phyloP scores from a whole-genome alignment of 2,797 vertebrate species.

The Manis crassicaudata region DNA sequence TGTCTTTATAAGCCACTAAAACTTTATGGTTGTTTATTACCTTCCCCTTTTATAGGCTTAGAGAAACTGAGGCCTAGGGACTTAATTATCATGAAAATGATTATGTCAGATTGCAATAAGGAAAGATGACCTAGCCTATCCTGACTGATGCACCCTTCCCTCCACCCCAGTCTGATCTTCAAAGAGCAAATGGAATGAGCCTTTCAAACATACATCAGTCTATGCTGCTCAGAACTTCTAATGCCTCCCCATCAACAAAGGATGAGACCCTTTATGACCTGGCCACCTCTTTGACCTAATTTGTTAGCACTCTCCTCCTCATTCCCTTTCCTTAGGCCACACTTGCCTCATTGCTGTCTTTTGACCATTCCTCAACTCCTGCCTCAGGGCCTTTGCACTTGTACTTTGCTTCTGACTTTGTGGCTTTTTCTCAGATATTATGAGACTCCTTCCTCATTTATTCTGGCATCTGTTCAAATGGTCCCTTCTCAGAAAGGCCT shows the following conservation, averaged over 20 bases:
- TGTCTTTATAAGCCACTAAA: neutral
- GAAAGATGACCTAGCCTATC: neutral
- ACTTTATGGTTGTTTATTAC: neutral
- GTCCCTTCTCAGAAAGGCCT: neutral
- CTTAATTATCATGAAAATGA: slow-evolving; percentile 64
- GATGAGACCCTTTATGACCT: neutral
- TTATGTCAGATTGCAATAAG: slow-evolving; percentile 48
- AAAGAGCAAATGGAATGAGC: neutral
- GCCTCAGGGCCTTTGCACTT: neutral
- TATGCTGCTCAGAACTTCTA: neutral
- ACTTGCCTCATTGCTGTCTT: neutral
- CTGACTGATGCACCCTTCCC: neutral
- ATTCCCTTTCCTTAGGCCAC: neutral
- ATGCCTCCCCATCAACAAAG: neutral
- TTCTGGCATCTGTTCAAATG: neutral
- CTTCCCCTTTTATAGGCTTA: slow-evolving; percentile 51
- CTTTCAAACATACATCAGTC: neutral
- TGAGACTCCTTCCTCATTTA: neutral
- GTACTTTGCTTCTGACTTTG: neutral
- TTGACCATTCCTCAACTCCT: neutral
- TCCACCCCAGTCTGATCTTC: neutral
- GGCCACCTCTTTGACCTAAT: neutral
- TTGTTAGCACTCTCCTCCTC: neutral
- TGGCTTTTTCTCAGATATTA: neutral
- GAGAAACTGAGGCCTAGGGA: slow-evolving; percentile 61